Percentiles rank a stretch among this genome's conserved stretches.
These are phyloP conservation scores for Lethocerus indicus DNA, from an alignment of 1,140 invertebrate genomes.

Conservation along the genomic window DNA sequence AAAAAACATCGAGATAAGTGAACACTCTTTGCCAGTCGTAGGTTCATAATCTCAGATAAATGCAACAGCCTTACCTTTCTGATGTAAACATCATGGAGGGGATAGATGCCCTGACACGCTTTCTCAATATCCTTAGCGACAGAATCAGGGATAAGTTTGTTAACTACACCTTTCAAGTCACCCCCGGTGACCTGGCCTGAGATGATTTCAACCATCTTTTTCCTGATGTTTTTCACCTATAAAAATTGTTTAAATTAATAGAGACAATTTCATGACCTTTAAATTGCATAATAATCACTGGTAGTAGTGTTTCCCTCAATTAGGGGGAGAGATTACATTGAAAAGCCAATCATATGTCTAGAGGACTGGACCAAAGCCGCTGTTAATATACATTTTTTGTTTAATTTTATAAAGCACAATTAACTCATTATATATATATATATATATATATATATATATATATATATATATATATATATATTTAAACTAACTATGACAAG, in stretches of 20 bases:
- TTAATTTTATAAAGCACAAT: no score
- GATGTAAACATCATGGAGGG: constrained; percentile 95
- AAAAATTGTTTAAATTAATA: constrained; percentile 16
- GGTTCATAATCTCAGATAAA: no score
- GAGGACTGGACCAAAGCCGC: background rate
- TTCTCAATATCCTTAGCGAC: constrained; percentile 99
- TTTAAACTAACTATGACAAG: no score
- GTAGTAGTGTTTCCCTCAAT: no score
- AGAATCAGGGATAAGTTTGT: constrained; percentile 90
- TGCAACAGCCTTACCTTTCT: constrained; percentile 75
- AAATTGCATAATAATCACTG: no score
- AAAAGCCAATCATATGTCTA: background rate
- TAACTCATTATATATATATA: no score
- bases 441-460: no score
- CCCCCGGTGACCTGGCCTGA: constrained; percentile 70
- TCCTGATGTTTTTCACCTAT: constrained; percentile 75
- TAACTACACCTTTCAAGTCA: constrained; percentile 88
- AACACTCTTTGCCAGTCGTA: no score
- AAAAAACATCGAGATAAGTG: constrained; percentile 13
- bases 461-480: no score
- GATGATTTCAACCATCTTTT: constrained; percentile 95
- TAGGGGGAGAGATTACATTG: no score
- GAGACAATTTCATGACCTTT: background rate
- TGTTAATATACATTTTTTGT: background rate
- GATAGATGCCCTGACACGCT: constrained; percentile 88